Evolutionary conservation across 2,888 invertebrate genomes (phyloP), one percentile per base, ranked within the genome.

Genomic region (Lasioglossum marginatum): DNA sequence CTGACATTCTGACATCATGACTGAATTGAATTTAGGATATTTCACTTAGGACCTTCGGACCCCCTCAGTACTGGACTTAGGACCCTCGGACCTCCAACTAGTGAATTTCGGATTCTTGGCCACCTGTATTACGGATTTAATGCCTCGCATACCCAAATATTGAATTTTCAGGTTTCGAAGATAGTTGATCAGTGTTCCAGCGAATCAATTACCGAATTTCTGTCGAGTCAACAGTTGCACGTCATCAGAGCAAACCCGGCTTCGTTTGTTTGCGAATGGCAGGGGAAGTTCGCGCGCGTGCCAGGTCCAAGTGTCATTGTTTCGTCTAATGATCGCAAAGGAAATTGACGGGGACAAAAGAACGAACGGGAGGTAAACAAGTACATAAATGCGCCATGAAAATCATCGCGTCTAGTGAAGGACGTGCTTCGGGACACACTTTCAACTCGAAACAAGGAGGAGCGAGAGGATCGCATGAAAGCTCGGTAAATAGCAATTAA

Each of bases 401-500:
- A 74, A 82, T 82, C 81, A 77, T 77, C 75, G 79, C 43, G 8
- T 72, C 52, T 8, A 40, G 52, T 19, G 63, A 4, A 74, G 76
- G 43, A 72, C 12, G 52, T 34, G 81, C 83, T 83, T 27, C 76
- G 77, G 81, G 81, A 68, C 72, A 70, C 75, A 77, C 83, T 83
- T 81, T 82, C 48, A 75, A 45, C 45, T 37, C 45, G 16, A 37
- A 45, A 43, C 48, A 37, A 37, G 60, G 34, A 19, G 66, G 71
- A 16, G n/a, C n/a, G 37, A 81, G 23, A 34, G 74, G 60, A 45
- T 43, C n/a, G 57, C 40, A 70, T 34, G 60, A 78, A 84, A 84
- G 81, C 84, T 84, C 43, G 73, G 84, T 78, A 84, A 84, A 84
- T 82, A 84, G 81, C 84, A 84, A 84, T 84, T 84, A 84, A 82